These are phyloP conservation scores for Parazoanthus swiftii DNA, from an alignment of 92 coral and sea anemone species.

Conservation along the genomic window DNA sequence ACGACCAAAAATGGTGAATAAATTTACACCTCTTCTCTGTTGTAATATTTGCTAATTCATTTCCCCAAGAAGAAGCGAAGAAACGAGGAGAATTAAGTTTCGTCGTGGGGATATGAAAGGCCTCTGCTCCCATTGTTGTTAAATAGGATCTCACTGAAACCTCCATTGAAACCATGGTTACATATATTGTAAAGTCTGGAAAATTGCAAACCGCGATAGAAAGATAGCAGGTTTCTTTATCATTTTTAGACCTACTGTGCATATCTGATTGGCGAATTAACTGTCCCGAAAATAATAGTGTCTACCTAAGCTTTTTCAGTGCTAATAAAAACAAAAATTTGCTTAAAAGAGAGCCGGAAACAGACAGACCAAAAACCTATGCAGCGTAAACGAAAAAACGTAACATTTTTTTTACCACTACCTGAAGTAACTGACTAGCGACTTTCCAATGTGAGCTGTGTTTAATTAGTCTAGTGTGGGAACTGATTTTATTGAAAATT, in stretches of 20 bases:
- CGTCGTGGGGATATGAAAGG: too few relatives aligned
- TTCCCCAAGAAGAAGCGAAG: too few relatives aligned
- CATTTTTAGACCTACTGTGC: neutral
- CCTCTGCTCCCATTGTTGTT: too few relatives aligned
- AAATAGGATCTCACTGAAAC: neutral
- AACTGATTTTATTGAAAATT: too few relatives aligned
- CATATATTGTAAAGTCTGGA: neutral
- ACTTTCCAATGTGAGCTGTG: too few relatives aligned
- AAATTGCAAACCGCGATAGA: neutral
- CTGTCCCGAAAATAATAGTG: neutral
- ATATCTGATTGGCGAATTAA: neutral
- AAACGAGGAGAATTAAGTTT: too few relatives aligned
- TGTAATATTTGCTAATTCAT: neutral
- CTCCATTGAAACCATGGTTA: neutral
- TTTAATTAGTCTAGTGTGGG: neutral
- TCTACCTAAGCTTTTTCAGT: neutral
- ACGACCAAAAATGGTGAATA: neutral
- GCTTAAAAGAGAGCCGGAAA: neutral
- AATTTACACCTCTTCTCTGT: neutral
- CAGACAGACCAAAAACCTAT: neutral
- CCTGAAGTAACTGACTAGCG: neutral
- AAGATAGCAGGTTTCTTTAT: neutral
- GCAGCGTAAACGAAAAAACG: neutral
- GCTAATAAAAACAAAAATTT: too few relatives aligned
- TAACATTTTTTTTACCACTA: too few relatives aligned